Conservation (phyloP, 2,797 vertebrate genomes). For the Babyrousa celebensis region DNA sequence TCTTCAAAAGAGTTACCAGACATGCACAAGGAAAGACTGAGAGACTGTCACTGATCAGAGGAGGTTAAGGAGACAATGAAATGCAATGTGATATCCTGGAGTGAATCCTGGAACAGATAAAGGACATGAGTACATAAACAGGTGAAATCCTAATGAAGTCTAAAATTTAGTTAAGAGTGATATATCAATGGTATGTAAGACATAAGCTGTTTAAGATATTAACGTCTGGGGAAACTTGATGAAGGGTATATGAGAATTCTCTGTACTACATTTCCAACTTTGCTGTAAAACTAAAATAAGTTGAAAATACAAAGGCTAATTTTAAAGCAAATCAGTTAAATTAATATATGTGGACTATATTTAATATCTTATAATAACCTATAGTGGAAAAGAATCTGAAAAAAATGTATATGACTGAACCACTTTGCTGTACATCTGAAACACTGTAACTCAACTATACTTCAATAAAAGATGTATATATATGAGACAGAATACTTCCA, state of each 20-base stretch:
- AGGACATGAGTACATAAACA: not conserved
- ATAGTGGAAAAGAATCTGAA: not conserved
- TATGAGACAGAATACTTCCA: not conserved
- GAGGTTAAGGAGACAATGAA: not conserved
- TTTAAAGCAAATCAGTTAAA: not conserved
- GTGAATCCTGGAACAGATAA: not conserved
- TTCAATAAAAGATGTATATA: not conserved
- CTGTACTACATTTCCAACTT: not conserved
- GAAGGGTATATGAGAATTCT: not conserved
- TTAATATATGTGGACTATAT: not conserved
- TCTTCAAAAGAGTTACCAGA: not conserved
- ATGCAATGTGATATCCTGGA: not conserved
- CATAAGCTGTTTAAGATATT: not conserved
- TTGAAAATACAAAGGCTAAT: conserved; percentile 45
- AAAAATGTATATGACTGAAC: not conserved
- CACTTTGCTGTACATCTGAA: not conserved
- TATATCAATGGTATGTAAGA: not conserved
- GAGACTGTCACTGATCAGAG: not conserved
- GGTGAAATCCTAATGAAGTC: conserved; percentile 8
- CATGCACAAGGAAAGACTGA: not conserved
- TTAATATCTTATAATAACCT: not conserved
- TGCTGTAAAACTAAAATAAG: conserved; percentile 29
- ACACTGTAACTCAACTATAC: not conserved
- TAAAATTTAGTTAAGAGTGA: conserved; percentile 4
- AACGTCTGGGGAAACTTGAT: not conserved